Evolutionary conservation across 2,113 vertebrate species (phyloP), one percentile per base, ranked within the genome.

Genomic region (Sander lucioperca): DNA sequence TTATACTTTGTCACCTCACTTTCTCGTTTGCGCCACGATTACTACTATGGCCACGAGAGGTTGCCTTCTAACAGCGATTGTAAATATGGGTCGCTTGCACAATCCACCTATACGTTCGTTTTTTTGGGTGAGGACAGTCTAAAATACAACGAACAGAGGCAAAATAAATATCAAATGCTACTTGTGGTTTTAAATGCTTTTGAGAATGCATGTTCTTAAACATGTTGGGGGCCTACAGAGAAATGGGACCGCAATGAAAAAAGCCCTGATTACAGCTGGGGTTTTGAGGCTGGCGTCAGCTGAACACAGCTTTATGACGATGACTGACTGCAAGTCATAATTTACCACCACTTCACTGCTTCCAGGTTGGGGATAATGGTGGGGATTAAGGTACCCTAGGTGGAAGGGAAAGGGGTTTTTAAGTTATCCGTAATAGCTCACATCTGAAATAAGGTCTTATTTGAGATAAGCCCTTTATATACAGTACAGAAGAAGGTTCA

Each of bases 281-380:
- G 25, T 47, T 79, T 79, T 48, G 43, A 80, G 73, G 78, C 62
- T 82, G 67, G 71, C 25, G n/a, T 84, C 83, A 88, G 86, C 82
- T 71, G 73, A 90, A 62, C 53, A n/a, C 58, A 70, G 85, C 68
- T 84, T 87, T 82, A 89, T 77, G 77, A 76, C 79, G 77, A 89
- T 81, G 79, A 86, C 82, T 87, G 80, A 83, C 89, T 85, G 68
- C 66, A 77, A 87, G 77, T 84, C 84, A 86, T 90, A 82, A 90
- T 91, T 88, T 90, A 86, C 73, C 72, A 81, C 58, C 30, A 63
- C 80, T 80, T 90, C 74, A 80, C 71, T 62, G 84, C 84, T 88
- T 89, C 74, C 83, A 88, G 84, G 86, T 88, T 89, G 80, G 59
- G 70, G 80, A 87, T 90, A 89, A 89, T 88, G 77, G 82, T 30